Base-by-base conservation (phyloP, 1,140 invertebrate species). In the Andrena cerasifolii region DNA sequence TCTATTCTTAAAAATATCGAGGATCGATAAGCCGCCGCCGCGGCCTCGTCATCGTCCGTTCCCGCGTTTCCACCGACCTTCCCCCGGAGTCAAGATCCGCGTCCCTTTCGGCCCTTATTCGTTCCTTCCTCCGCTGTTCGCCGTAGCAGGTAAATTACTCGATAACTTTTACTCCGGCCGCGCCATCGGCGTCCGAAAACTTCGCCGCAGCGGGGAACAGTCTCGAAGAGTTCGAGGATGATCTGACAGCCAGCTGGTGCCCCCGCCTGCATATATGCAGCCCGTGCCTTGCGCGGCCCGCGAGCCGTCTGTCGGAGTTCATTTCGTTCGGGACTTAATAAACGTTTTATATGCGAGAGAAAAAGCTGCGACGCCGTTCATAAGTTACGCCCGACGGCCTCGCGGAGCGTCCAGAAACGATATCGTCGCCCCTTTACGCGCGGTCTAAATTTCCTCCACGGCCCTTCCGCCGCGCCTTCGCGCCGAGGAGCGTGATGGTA, bases 281-380 rank as follows among this genome's bases (percentile, higher is more conserved):
- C 10, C 14, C 54, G 54, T 58, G n/a, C n/a, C n/a, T 43, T 31
- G 62, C 31, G 21, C 49, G 36, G 36, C 28, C 6, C 10, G 31
- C 51, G 49, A 12, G 47, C 24, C 66, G 78, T 66, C 81, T 82
- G 49, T 62, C 61, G 36, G 53, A 83, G 82, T 84, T 83, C 82
- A 83, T 80, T 84, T 83, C 71, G 10, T 26, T 62, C 78, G 76
- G 49, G 54, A 83, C 77, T 84, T 84, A 84, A 84, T 84, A 84
- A 84, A 84, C 81, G 81, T 84, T 84, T 84, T 83, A 83, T 74
- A 71, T 71, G 76, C 81, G 59, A 21, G 45, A 49, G 63, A 59
- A 71, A 3, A 10, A 10, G 36, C 65, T 54, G 61, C 79, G 79
- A 78, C 59, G 53, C 62, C 68, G 54, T 66, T 83, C 82, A 61